Evolutionary conservation across 1,140 invertebrate genomes (phyloP).

Genomic region (Zaprionus camerounensis): DNA sequence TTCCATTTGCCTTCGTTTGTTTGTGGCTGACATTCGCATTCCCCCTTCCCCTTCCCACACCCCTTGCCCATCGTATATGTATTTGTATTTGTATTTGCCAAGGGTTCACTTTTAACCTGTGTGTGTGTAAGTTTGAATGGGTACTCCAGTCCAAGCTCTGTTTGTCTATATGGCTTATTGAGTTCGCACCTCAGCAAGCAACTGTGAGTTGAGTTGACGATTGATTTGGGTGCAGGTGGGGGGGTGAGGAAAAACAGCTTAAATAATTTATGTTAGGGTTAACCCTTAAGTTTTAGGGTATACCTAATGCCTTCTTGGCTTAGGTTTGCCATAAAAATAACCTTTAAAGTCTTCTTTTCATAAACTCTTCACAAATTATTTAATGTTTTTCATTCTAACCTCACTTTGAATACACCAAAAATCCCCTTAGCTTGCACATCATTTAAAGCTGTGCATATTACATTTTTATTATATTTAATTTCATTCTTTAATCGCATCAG

Average conservation of each 20-base stretch:
- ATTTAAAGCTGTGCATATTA: not conserved
- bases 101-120: conserved; percentile 16
- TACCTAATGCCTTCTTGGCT: not conserved
- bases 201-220: not conserved
- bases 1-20: conserved; percentile 35
- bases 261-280: not conserved
- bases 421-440: not conserved
- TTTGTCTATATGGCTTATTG: conserved; percentile 46
- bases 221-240: not conserved
- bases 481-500: not conserved
- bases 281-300: not conserved
- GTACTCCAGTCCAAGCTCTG: not conserved
- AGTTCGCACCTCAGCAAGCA: conserved; percentile 52
- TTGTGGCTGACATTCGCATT: conserved; percentile 24
- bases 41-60: not conserved
- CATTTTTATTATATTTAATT: not conserved
- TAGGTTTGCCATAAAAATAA: not conserved
- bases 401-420: not conserved
- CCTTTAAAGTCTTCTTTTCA: not conserved
- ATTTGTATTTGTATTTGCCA: conserved; percentile 23
- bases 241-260: not conserved
- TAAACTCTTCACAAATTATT: not conserved
- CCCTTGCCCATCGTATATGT: not conserved
- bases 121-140: not conserved
- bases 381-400: not conserved